These are phyloP conservation scores for Eurytoma californica DNA, from an alignment of 2,888 invertebrate genomes.

Conservation along the genomic window DNA sequence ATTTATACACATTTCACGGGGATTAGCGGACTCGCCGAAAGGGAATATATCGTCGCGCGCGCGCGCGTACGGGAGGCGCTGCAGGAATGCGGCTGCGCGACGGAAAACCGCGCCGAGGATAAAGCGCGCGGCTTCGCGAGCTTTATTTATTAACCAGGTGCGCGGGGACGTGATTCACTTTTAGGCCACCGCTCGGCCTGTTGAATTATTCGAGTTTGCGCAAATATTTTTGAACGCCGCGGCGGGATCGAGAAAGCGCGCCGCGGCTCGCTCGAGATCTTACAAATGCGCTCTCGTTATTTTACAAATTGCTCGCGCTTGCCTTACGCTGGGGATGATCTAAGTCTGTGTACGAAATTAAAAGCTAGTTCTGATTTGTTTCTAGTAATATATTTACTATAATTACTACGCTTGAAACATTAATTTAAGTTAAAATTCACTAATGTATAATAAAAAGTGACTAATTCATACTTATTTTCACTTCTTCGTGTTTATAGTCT, in stretches of 20 bases:
- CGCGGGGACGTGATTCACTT: not conserved
- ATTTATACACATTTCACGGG: not conserved
- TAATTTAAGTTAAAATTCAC: no score
- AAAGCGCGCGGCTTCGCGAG: not conserved
- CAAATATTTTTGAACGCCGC: not conserved
- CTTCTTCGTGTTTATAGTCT: no score
- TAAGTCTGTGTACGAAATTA: no score
- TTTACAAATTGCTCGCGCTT: no score
- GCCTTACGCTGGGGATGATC: no score
- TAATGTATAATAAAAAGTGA: no score
- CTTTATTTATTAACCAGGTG: conserved; percentile 4
- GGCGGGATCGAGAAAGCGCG: not conserved
- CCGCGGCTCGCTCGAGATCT: no score
- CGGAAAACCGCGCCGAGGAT: not conserved
- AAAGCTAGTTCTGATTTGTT: no score
- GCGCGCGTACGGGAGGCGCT: not conserved
- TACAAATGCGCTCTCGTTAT: no score
- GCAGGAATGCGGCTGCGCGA: not conserved
- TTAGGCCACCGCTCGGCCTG: not conserved
- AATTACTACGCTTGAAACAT: no score
- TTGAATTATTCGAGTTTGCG: not conserved
- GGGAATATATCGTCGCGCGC: not conserved
- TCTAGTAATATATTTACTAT: no score
- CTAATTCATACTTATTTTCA: no score
- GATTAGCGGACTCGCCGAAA: not conserved